These are phyloP conservation scores for Marisa cornuarietis DNA, from an alignment of 1,140 invertebrate species.

Conservation along the genomic window DNA sequence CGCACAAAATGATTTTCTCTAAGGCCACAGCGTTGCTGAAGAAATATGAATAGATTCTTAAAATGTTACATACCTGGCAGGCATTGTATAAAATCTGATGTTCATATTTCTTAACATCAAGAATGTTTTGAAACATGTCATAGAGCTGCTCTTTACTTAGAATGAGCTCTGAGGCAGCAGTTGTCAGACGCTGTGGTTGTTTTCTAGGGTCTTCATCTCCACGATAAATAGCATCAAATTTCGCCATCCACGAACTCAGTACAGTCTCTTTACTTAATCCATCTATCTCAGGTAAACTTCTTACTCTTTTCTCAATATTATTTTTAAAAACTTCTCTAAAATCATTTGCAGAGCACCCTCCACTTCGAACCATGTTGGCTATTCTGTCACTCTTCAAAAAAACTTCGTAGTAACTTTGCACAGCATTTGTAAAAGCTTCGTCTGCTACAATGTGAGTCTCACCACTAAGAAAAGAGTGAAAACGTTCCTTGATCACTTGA, in stretches of 20 bases:
- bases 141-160: constrained; percentile 77
- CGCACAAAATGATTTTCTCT: too few relatives aligned
- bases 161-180: constrained; percentile 65
- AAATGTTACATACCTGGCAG: constrained; percentile 80
- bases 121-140: constrained; percentile 99
- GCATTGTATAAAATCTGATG: constrained; percentile 99
- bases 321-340: constrained; percentile 97
- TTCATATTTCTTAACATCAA: constrained; percentile 99
- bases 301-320: constrained; percentile 96
- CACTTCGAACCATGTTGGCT: constrained; percentile 93
- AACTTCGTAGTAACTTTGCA: constrained; percentile 96
- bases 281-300: constrained; percentile 98
- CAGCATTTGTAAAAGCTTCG: constrained; percentile 98
- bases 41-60: constrained; percentile 1
- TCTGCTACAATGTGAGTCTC: constrained; percentile 96
- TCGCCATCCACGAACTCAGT: constrained; percentile 98
- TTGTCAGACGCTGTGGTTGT: constrained; percentile 62
- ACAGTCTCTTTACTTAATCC: constrained; percentile 99
- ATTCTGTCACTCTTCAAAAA: constrained; percentile 97
- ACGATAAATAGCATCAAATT: constrained; percentile 99
- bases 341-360: constrained; percentile 97
- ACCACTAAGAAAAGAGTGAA: constrained; percentile 82
- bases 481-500: constrained; percentile 92
- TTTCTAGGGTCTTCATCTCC: constrained; percentile 72
- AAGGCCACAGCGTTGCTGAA: too few relatives aligned